phyloP scores from a whole-genome alignment of 2,888 invertebrate species.

The Caenorhabditis sulstoni region DNA sequence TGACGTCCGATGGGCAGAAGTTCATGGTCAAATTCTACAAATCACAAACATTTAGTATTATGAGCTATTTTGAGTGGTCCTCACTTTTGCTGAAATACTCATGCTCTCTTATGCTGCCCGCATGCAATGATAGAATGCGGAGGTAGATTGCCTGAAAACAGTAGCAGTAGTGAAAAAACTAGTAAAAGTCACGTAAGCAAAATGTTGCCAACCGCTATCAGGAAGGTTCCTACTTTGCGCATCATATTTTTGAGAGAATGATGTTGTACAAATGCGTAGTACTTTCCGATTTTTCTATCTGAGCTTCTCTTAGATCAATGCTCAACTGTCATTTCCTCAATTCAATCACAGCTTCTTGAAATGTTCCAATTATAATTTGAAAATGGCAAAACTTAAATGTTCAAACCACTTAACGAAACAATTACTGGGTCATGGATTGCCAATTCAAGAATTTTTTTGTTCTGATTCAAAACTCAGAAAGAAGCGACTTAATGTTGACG shows the following conservation, averaged over 20 bases:
- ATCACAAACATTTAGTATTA: neutral
- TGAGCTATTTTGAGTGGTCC: neutral
- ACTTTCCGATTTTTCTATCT: no score
- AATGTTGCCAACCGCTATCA: no score
- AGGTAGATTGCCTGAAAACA: constrained; percentile 34
- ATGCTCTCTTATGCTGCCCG: constrained; percentile 37
- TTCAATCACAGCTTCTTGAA: no score
- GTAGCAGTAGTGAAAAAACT: constrained; percentile 4
- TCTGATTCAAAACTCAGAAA: no score
- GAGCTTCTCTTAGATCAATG: no score
- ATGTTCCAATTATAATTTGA: neutral
- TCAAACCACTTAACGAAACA: constrained; percentile 1
- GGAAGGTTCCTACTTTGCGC: no score
- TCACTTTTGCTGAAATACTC: constrained; percentile 53
- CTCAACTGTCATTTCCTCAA: no score
- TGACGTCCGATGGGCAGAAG: constrained; percentile 55
- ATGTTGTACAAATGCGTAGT: no score
- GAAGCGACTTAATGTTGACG: constrained; percentile 7
- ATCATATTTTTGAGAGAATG: no score
- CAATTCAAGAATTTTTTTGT: no score
- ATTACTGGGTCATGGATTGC: neutral
- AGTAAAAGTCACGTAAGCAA: constrained; percentile 36
- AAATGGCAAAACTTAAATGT: neutral
- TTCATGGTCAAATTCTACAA: constrained; percentile 34
- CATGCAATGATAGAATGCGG: neutral